Base-by-base conservation (phyloP, 2,113 vertebrate species). In the Pampusana beccarii region DNA sequence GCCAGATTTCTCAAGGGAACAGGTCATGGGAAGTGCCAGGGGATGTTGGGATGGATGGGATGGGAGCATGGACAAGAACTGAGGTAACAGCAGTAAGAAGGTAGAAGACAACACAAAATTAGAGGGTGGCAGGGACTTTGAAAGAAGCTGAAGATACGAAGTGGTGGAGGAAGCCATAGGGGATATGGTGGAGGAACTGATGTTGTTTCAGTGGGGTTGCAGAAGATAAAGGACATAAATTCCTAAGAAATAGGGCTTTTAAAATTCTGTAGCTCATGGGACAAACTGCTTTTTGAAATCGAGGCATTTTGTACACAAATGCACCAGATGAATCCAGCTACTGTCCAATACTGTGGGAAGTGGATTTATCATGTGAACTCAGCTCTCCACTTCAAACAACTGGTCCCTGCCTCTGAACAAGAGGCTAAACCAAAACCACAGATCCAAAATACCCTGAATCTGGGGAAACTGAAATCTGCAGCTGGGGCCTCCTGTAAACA, bases 401-500 rank as follows among this genome's bases (percentile, higher is more conserved):
- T 23, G 23, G 38, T 83, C 67, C 61, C 36, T 5, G 7, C 56
- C 67, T 80, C 75, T 81, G 51, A 83, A 86, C 33, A 62, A 80
- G 46, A 88, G 56, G 60, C 62, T 67, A 83, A 64, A 91, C 74
- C 62, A 80, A 90, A 92, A 51, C 75, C 85, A 88, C 60, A 90
- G 79, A 71, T 88, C 64, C 64, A 93, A 93, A 94, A 93, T 78
- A 70, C 36, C 38, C 65, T 58, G 48, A 86, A 92, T 73, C 53
- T 71, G 60, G 57, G 29, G 69, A 94, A 90, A 73, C 7, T 78
- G 72, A 86, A 86, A 80, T 67, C 67, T 93, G 54, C 64, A 92
- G 82, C 87, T 75, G 62, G 36, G 58, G 20, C 58, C 11, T 93
- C 29, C 62, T 70, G 64, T 83, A 90, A 85, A 90, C 44, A 80